Base-by-base conservation (phyloP, 2,797 vertebrate genomes). In the Tamandua tetradactyla region DNA sequence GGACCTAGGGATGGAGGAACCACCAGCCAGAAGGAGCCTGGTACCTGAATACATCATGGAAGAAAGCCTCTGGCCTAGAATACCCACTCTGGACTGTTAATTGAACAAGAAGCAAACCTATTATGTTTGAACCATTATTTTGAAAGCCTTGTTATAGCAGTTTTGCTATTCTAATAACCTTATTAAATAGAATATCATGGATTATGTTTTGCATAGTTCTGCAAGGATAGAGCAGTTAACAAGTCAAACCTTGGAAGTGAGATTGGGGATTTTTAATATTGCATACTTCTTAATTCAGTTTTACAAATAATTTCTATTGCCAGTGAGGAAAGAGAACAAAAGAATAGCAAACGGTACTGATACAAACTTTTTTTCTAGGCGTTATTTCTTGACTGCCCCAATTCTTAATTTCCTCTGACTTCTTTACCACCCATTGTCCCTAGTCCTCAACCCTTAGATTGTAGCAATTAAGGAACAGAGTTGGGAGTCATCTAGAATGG, bases 251-350 rank as follows among this genome's bases (percentile, higher is more conserved):
- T 84, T 35, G 32, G 59, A 22, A 80, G 11, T 69, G 59, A 68
- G 40, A 40, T 37, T 20, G 18, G 83, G 75, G 15, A 35, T 25
- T 87, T 84, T 35, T 3, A 55, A 9, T 4, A 2, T 32, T 55
- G 59, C 8, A 69, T n/a, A 87, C 15, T 37, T 91, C 55, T 57
- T 89, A 82, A 52, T 7, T 55, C 4, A 32, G 42, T 84, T 69
- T 93, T 68, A 87, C 9, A 76, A 44, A 93, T 37, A 84, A 87
- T 80, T 89, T 69, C 57, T 92, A 7, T 49, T 78, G 62, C 66
- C 30, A 69, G 30, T 89, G 79, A 89, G 40, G 49, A 49, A 74
- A 66, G 64, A 75, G 22, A 44, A 25, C 59, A 62, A 35, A 66
- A 47, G 42, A 30, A 75, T 11, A 75, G 55, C 72, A 86, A 68